Evolutionary conservation across 1,140 invertebrate species (phyloP), one percentile per base, ranked within the genome.

Genomic region (Atta cephalotes): DNA sequence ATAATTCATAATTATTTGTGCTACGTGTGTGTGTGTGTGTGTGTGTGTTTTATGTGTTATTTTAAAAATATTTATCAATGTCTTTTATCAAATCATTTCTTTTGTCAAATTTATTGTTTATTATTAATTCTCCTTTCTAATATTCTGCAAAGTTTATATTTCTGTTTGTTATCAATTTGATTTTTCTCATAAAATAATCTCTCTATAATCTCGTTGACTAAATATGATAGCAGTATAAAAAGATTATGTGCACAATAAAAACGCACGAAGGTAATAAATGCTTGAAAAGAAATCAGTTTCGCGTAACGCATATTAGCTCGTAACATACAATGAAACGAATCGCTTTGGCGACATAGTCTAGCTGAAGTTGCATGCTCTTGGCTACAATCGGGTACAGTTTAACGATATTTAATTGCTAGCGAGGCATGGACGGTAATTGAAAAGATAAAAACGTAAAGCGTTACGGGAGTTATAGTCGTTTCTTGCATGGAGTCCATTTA

Each of bases 321-420:
- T 81, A 81, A 85, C 31, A 60, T 53, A 35, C n/a, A 60, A 63
- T 35, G 71, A 77, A 85, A 68, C 35, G 51, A 68, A 25, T 80
- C 53, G 63, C 77, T 60, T 74, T 45, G 31, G 18, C 51, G 60
- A 66, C 16, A 53, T 60, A 53, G 31, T 45, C 74, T 21, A 28
- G 10, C 62, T 51, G 65, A 18, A 71, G 79, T 39, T 60, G 35
- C 39, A 39, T 18, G 80, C 35, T 58, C 25, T 71, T 35, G 18
- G 51, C 53, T 70, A 58, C 68, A 74, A 63, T 84, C 70, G 74
- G 66, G 53, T 70, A 80, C 76, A 78, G 53, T 89, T 91, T 85
- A 90, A 85, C 87, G 87, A 91, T 80, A 91, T 90, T 91, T 91
- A 91, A 91, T 91, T 90, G 90, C 81, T 76, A 72, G 68, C 85